These are phyloP conservation scores for Sceliomorpha sp. DNA, from an alignment of 2,888 invertebrate genomes.

Conservation along the genomic window DNA sequence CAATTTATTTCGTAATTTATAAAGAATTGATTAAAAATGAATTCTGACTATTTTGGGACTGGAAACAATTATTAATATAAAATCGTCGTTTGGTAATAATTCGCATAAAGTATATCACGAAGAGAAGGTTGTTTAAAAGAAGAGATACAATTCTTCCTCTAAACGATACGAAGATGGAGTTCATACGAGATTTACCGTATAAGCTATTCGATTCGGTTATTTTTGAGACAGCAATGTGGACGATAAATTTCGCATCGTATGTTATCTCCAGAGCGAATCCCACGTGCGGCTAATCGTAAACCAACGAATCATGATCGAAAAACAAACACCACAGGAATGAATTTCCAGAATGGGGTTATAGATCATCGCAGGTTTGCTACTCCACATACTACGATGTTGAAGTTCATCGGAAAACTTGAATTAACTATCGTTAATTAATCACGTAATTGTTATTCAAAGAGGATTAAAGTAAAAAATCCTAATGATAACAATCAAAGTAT, in stretches of 20 bases:
- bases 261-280: constrained; percentile 21
- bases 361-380: constrained; percentile 21
- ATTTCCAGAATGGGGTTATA: constrained; percentile 30
- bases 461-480: too few species aligned
- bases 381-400: neutral
- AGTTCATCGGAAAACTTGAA: constrained; percentile 5
- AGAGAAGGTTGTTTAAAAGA: too few species aligned
- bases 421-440: neutral
- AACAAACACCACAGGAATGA: constrained; percentile 31
- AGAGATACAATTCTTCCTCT: too few species aligned
- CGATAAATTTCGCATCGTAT: constrained; percentile 32
- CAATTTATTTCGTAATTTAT: too few species aligned
- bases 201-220: constrained; percentile 31
- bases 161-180: constrained; percentile 24
- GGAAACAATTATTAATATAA: too few species aligned
- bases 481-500: too few species aligned
- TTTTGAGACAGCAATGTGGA: constrained; percentile 32
- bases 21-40: too few species aligned
- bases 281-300: constrained; percentile 29
- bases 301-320: constrained; percentile 25
- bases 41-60: too few species aligned
- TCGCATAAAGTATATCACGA: too few species aligned
- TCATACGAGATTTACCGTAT: constrained; percentile 10
- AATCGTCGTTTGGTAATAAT: too few species aligned
- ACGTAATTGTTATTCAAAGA: too few species aligned